Evolutionary conservation across 2,113 vertebrate genomes (phyloP).

Genomic region (Martes martes): DNA sequence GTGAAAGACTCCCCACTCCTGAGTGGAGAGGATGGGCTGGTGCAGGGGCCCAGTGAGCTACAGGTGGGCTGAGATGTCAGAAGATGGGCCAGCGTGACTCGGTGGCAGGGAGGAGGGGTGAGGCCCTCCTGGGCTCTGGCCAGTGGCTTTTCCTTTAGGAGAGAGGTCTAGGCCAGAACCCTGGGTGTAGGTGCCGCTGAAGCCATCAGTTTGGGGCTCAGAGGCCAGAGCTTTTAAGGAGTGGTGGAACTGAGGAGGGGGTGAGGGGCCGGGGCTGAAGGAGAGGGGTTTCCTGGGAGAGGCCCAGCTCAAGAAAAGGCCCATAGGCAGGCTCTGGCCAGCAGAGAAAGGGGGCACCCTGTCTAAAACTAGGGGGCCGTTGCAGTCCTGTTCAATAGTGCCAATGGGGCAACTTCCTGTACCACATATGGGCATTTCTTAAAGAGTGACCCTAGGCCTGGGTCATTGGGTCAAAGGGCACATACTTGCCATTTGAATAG

Average conservation of each 20-base stretch:
- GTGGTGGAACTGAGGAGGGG: background rate
- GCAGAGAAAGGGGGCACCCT: background rate
- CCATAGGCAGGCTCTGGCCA: background rate
- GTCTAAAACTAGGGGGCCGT: background rate
- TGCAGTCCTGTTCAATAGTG: background rate
- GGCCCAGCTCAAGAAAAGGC: background rate
- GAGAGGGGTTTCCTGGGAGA: background rate
- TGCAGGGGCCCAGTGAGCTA: background rate
- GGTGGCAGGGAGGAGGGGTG: background rate
- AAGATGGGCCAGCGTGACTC: background rate
- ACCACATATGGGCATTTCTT: background rate
- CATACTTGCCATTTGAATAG: background rate
- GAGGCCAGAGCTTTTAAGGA: background rate
- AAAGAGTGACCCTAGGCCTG: background rate
- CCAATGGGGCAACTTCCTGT: background rate
- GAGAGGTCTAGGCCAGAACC: conserved; percentile 38
- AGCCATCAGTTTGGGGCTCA: background rate
- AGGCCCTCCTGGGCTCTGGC: background rate
- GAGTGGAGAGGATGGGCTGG: background rate
- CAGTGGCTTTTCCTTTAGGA: background rate
- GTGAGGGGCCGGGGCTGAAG: background rate
- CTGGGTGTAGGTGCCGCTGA: conserved; percentile 75
- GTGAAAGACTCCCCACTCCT: background rate
- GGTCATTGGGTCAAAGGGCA: background rate
- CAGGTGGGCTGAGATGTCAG: background rate